A percentile compares a stretch with the other conserved stretches of the same genome.
These are phyloP conservation scores for Campylorhamphus procurvoides DNA, from an alignment of 2,113 vertebrate species.

Conservation along the genomic window DNA sequence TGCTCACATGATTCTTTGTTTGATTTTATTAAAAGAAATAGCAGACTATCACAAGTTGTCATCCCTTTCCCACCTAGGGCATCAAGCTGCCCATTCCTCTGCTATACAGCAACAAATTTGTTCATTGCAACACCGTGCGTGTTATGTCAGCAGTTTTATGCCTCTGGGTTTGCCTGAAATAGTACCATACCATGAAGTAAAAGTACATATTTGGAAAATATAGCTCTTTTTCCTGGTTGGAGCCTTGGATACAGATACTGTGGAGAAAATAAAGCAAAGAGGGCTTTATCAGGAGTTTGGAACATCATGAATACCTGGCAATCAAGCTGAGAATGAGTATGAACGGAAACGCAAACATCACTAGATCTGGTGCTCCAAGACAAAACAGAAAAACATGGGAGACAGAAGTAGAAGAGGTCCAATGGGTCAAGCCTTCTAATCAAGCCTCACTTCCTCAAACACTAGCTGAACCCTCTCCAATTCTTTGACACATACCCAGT, in stretches of 20 bases:
- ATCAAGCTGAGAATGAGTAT: neutral
- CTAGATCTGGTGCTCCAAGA: neutral
- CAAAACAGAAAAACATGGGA: neutral
- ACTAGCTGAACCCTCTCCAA: neutral
- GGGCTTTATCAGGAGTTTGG: neutral
- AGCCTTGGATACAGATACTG: neutral
- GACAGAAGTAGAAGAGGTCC: neutral
- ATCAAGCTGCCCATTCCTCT: neutral
- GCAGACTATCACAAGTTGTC: neutral
- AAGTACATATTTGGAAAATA: neutral
- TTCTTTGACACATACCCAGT: neutral
- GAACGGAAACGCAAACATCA: neutral
- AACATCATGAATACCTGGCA: neutral
- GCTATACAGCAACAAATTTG: neutral
- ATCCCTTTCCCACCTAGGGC: neutral
- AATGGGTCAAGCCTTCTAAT: neutral
- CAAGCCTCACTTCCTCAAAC: neutral
- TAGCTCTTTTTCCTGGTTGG: neutral
- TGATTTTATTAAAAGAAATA: neutral
- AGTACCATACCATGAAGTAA: neutral
- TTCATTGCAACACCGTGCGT: fast-evolving
- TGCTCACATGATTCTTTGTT: neutral
- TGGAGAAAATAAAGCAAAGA: neutral
- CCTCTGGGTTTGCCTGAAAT: neutral
- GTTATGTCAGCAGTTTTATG: neutral